Base-by-base conservation (phyloP, 2,888 invertebrate species). In the Diaprepes abbreviatus region DNA sequence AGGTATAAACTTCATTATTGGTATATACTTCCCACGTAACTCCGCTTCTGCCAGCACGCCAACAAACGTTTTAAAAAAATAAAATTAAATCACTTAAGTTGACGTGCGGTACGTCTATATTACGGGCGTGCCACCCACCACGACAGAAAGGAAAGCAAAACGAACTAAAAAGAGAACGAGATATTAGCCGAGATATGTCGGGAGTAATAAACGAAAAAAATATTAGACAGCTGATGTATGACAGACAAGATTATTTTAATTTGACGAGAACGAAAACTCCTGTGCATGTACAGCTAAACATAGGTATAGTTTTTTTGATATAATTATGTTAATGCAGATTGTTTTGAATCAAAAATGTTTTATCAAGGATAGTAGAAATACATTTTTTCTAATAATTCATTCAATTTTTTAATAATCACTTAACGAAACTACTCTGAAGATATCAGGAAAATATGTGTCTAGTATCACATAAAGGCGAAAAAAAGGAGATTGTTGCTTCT, bases 21-120 rank as follows among this genome's bases (percentile, higher is more conserved):
- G 24, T 24, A 24, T 24, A 24, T 24, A 4, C 3, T 24, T 36
- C 12, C 36, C 17, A 16, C 40, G 17, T 16, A 7, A 16, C 5
- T 5, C 17, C 40, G 7, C 19, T 24, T 10, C 54, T 54, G 24
- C 62, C 63, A 62, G 62, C 60, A 55, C 62, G 68, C 16, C 6
- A 28, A 10, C 9, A 33, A 48, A 57, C 45, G 57, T 16, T 55
- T n/a, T 62, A 63, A 65, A 33, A 66, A 68, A 64, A 58, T 58
- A 33, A 66, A 66, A 78, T 77, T 76, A 75, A 77, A 76, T 78
- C 77, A 76, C 76, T 77, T 75, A 74, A 70, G 65, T 73, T 74
- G 78, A 77, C 77, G 76, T 79, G 75, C 55, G 60, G 70, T 76
- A 80, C 76, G 79, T 79, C 79, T 80, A 79, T 79, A 80, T 78